Evolutionary conservation across 2,797 vertebrate genomes (phyloP).

Genomic region (Onychomys arenicola): DNA sequence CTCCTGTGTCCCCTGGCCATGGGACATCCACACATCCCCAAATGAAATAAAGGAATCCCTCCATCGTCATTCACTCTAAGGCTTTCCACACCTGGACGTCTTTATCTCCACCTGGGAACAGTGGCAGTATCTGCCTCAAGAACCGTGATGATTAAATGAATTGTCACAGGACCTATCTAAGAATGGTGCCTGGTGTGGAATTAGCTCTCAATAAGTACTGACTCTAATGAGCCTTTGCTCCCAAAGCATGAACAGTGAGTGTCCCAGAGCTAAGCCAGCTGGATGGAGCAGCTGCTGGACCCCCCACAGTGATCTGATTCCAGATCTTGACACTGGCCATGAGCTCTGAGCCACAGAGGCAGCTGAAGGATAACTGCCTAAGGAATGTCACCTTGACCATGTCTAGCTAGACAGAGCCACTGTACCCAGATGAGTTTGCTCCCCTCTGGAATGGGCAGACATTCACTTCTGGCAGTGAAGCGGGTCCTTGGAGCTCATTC

Average conservation of each 20-base stretch:
- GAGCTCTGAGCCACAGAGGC: neutral
- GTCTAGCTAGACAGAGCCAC: neutral
- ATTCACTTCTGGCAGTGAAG: neutral
- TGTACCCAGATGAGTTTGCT: neutral
- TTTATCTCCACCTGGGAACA: neutral
- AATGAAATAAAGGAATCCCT: neutral
- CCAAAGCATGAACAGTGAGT: neutral
- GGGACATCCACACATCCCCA: too few relatives aligned
- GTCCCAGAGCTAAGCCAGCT: neutral
- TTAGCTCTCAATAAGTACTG: neutral
- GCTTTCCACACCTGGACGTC: neutral
- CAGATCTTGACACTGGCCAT: neutral
- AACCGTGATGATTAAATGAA: neutral
- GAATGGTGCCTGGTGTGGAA: neutral
- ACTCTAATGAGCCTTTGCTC: neutral
- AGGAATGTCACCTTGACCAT: neutral
- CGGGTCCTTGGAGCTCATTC: constrained; percentile 40
- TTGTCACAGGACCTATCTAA: neutral
- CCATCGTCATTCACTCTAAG: neutral
- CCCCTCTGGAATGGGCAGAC: neutral
- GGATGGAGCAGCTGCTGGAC: neutral
- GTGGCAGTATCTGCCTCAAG: neutral
- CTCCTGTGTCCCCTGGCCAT: neutral
- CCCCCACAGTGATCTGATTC: neutral
- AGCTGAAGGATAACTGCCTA: neutral